Percentiles rank a stretch among this genome's conserved stretches.
phyloP scores from a whole-genome alignment of 2,113 vertebrate species.

The Tylochromis polylepis region DNA sequence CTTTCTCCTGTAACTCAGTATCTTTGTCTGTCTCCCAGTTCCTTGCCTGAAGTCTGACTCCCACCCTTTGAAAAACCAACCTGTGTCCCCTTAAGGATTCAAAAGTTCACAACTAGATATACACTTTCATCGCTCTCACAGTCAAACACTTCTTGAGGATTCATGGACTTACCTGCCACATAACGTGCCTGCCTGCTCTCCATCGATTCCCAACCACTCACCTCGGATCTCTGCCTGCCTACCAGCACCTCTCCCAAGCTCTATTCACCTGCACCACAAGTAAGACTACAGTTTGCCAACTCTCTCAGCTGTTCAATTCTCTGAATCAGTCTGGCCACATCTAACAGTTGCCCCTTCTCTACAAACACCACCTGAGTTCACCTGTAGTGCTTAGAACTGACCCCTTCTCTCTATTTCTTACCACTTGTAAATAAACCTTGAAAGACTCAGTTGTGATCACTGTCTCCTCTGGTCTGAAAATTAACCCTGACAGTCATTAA shows the following conservation, averaged over 20 bases:
- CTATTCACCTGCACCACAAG: not conserved
- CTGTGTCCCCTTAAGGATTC: not conserved
- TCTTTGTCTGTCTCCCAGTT: not conserved
- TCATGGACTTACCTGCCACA: not conserved
- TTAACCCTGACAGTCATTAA: not conserved
- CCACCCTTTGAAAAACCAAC: not conserved
- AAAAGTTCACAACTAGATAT: not conserved
- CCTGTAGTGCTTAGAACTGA: not conserved
- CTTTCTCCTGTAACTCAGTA: not conserved
- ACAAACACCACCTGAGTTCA: not conserved
- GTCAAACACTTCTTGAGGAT: not conserved
- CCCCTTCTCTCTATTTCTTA: not conserved
- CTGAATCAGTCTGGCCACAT: not conserved
- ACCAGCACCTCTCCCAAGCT: not conserved
- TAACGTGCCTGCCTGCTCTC: not conserved
- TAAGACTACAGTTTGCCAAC: not conserved
- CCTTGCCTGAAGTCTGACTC: not conserved
- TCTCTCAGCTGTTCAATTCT: not conserved
- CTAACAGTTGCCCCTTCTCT: not conserved
- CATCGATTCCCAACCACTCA: not conserved
- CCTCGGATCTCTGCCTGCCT: not conserved
- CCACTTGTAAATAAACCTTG: not conserved
- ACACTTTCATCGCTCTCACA: not conserved
- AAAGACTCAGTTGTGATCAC: not conserved
- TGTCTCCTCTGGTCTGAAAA: rapidly evolving